A percentile compares a stretch with the other conserved stretches of the same genome.
These are phyloP conservation scores for Xestia c-nigrum DNA, from an alignment of 2,888 invertebrate genomes.

Conservation along the genomic window DNA sequence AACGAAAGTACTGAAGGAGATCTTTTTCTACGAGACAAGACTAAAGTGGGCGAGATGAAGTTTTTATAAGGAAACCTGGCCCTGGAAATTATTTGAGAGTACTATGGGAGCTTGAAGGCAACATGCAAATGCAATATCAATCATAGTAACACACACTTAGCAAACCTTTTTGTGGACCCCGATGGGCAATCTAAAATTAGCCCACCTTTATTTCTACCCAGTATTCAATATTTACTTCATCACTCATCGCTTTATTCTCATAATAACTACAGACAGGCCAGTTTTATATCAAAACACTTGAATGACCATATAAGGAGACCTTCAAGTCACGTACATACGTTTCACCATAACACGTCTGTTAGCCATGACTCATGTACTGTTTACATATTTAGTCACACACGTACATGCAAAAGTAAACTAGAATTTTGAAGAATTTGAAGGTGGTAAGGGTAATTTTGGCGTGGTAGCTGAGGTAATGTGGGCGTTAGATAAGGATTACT, in stretches of 20 bases:
- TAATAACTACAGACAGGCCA: constrained; percentile 59
- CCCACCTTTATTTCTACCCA: constrained; percentile 1
- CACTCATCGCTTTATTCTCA: constrained; percentile 29
- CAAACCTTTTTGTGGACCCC: background rate
- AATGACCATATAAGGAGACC: constrained; percentile 81
- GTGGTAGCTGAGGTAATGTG: constrained; percentile 70
- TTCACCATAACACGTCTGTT: constrained; percentile 74
- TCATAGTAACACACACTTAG: background rate
- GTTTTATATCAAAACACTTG: constrained; percentile 74
- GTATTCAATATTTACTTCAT: constrained; percentile 34
- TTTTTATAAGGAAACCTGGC: background rate
- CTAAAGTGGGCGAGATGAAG: background rate
- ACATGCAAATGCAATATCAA: background rate
- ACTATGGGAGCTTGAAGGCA: background rate
- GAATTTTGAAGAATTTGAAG: constrained; percentile 64
- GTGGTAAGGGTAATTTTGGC: constrained; percentile 54
- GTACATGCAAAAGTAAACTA: constrained; percentile 68
- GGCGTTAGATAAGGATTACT: constrained; percentile 83
- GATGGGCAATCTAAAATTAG: background rate
- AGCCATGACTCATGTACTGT: constrained; percentile 80
- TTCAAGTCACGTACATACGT: constrained; percentile 75
- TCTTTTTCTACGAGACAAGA: background rate
- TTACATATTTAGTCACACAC: constrained; percentile 59
- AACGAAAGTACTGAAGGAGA: background rate
- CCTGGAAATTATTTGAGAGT: background rate